These are phyloP conservation scores for Tetraodon nigroviridis DNA, from an alignment of 2,113 vertebrate genomes.

Conservation along the genomic window DNA sequence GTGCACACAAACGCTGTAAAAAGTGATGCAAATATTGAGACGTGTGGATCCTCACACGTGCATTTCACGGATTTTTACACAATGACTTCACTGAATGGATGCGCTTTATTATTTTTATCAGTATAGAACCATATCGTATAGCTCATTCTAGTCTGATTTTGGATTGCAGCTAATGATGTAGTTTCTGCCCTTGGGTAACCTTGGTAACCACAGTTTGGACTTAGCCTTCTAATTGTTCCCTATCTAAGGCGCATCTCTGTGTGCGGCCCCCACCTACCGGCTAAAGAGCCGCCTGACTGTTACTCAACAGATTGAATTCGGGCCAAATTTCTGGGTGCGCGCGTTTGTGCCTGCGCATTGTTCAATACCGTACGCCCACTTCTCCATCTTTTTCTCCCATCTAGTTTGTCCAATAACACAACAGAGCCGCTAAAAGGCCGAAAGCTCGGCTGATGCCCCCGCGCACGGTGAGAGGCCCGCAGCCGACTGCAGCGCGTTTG, in stretches of 20 bases:
- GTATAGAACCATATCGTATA: too few relatives aligned
- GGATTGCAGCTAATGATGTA: too few relatives aligned
- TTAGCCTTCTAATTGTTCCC: slow-evolving; percentile 3
- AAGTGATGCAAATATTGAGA: too few relatives aligned
- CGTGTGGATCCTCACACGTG: too few relatives aligned
- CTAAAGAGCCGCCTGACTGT: slow-evolving; percentile 57
- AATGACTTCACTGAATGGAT: too few relatives aligned
- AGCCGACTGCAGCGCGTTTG: slow-evolving; percentile 45
- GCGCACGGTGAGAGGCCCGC: slow-evolving; percentile 16
- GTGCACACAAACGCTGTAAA: too few relatives aligned
- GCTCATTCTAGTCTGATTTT: too few relatives aligned
- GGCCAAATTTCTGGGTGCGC: slow-evolving; percentile 27
- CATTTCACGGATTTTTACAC: too few relatives aligned
- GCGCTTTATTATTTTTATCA: too few relatives aligned
- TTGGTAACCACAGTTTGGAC: slow-evolving; percentile 11
- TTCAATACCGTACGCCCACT: slow-evolving; percentile 63
- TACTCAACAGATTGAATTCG: slow-evolving; percentile 58
- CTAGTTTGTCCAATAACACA: too few relatives aligned
- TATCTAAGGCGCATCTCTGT: slow-evolving; percentile 36
- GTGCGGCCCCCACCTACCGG: slow-evolving; percentile 76
- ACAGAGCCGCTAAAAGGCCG: too few relatives aligned
- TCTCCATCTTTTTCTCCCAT: background rate
- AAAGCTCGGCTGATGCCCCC: too few relatives aligned
- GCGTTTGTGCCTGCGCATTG: slow-evolving; percentile 23
- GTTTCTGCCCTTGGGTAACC: background rate